A percentile compares a stretch with the other conserved stretches of the same genome.
Evolutionary conservation across 2,888 invertebrate species (phyloP).

Genomic region (Polydrusus cervinus): DNA sequence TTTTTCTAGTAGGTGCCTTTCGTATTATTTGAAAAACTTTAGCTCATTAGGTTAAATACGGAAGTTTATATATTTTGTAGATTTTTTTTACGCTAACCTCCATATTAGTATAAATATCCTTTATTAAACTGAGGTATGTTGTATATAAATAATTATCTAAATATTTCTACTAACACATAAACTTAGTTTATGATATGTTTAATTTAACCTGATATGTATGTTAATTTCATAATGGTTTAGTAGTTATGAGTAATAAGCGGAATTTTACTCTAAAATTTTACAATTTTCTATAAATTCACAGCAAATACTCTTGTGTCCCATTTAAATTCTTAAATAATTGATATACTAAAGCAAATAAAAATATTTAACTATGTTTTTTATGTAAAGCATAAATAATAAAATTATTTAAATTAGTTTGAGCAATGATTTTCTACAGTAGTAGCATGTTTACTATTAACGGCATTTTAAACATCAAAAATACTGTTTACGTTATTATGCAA

Average conservation of each 20-base stretch:
- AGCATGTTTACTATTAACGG: background rate
- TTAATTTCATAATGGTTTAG: conserved; percentile 9
- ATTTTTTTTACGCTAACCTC: conserved; percentile 3
- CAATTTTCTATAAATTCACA: conserved; percentile 40
- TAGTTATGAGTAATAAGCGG: conserved; percentile 28
- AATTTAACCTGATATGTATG: conserved; percentile 33
- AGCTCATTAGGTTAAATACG: no score
- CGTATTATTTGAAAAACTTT: no score
- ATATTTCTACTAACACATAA: conserved; percentile 30
- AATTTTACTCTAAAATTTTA: conserved; percentile 19
- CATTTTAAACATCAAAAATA: background rate
- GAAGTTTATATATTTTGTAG: no score
- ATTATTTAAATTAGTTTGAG: conserved; percentile 34
- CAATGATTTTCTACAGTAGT: conserved; percentile 26
- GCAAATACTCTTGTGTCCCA: conserved; percentile 44
- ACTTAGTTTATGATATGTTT: conserved; percentile 32
- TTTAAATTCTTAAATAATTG: conserved; percentile 31
- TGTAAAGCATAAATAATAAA: background rate
- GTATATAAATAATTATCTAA: conserved; percentile 32
- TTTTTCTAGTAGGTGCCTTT: no score
- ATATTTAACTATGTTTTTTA: conserved; percentile 12
- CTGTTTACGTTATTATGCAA: background rate
- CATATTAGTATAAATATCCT: background rate
- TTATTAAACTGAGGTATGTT: conserved; percentile 30
- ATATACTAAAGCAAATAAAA: conserved; percentile 18